These are phyloP conservation scores for Leptopterna dolabrata DNA, from an alignment of 2,888 invertebrate species.

Conservation along the genomic window DNA sequence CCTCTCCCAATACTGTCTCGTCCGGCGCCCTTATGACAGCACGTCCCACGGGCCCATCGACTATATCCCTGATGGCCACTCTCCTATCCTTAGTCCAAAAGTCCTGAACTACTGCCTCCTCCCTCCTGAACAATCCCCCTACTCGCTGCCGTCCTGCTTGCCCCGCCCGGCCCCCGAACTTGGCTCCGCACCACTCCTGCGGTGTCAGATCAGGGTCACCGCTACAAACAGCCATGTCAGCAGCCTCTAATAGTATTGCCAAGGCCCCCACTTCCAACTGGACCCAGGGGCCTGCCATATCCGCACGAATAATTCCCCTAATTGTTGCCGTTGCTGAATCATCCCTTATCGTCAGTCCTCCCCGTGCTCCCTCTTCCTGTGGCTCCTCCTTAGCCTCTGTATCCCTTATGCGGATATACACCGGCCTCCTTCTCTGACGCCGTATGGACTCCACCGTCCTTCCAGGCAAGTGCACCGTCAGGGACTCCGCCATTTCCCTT, in stretches of 20 bases:
- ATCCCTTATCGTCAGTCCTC: not conserved
- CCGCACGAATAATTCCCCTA: not conserved
- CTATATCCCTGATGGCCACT: not conserved
- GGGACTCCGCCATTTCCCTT: not conserved
- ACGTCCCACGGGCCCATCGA: not conserved
- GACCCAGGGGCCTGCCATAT: not conserved
- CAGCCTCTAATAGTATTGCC: too few relatives aligned
- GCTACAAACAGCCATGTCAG: too few relatives aligned
- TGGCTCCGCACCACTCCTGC: not conserved
- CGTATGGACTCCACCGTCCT: not conserved
- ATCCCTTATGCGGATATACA: not conserved
- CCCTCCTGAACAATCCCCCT: too few relatives aligned
- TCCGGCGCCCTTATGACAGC: not conserved
- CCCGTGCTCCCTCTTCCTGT: not conserved
- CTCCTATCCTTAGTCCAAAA: not conserved
- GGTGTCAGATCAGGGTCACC: not conserved
- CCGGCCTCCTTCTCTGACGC: not conserved
- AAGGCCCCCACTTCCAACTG: too few relatives aligned
- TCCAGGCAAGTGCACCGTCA: not conserved
- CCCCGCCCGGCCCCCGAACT: not conserved
- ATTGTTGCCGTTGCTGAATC: not conserved
- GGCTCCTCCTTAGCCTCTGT: too few relatives aligned
- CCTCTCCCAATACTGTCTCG: not conserved
- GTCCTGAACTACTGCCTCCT: too few relatives aligned
- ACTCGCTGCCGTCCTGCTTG: not conserved